phyloP scores from a whole-genome alignment of 2,888 invertebrate genomes.

The Buathra laborator region DNA sequence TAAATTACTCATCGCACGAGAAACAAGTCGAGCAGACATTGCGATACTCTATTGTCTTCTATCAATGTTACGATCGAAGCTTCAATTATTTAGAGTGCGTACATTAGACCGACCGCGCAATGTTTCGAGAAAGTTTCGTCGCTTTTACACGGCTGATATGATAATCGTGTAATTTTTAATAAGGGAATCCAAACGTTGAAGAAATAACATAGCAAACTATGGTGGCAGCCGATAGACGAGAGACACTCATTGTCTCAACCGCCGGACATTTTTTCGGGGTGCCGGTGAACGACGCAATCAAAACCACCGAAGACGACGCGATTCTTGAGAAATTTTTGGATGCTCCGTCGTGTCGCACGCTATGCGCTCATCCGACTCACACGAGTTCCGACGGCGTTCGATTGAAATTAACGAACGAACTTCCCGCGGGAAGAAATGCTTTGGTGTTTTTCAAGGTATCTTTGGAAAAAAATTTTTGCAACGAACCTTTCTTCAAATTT shows the following conservation, averaged over 20 bases:
- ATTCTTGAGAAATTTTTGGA: constrained; percentile 81
- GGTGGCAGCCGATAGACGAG: constrained; percentile 78
- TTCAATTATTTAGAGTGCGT: neutral
- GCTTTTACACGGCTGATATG: neutral
- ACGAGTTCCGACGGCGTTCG: constrained; percentile 54
- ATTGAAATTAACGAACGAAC: constrained; percentile 77
- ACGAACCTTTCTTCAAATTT: neutral
- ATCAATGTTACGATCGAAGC: neutral
- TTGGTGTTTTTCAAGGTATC: constrained; percentile 83
- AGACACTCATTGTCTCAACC: constrained; percentile 78
- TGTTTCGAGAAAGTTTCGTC: neutral
- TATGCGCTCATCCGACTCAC: constrained; percentile 76
- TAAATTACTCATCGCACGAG: neutral
- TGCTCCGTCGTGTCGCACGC: constrained; percentile 77
- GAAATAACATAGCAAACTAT: constrained; percentile 61
- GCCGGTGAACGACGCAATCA: constrained; percentile 61
- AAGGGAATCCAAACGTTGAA: neutral
- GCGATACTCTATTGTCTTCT: neutral
- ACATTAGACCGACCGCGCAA: neutral
- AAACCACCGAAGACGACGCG: constrained; percentile 69
- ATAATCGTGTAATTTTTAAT: neutral
- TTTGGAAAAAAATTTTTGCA: neutral
- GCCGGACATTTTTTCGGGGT: constrained; percentile 81
- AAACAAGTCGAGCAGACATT: neutral
- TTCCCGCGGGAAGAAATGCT: constrained; percentile 77